A percentile compares a stretch with the other conserved stretches of the same genome.
phyloP scores from a whole-genome alignment of 30 jellyfish, hydroid and myxozoan genomes.

The Sanderia malayensis region DNA sequence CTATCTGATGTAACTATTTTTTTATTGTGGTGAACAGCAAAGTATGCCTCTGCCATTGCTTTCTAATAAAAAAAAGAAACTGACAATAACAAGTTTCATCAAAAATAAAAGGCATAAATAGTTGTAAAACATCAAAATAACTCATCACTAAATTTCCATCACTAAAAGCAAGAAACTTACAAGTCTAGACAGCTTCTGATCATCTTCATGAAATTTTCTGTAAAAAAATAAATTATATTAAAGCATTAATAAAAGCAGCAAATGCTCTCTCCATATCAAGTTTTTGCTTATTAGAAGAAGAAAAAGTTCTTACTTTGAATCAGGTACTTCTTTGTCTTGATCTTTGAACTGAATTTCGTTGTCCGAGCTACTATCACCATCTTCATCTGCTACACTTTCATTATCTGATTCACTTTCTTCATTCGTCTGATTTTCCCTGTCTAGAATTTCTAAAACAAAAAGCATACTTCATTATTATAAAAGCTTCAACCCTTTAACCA shows the following conservation, averaged over 20 bases:
- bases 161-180: too few relatives aligned
- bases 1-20: constrained; percentile 76
- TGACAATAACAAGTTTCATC: neutral
- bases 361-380: constrained; percentile 27
- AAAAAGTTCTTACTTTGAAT: neutral
- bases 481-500: too few relatives aligned
- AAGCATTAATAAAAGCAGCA: too few relatives aligned
- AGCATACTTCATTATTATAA: too few relatives aligned
- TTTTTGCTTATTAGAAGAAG: neutral
- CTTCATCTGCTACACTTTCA: constrained; percentile 30
- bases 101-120: too few relatives aligned
- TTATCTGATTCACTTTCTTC: constrained; percentile 43
- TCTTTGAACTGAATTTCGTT: constrained; percentile 11
- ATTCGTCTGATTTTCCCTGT: neutral
- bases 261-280: too few relatives aligned
- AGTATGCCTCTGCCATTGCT: constrained; percentile 82
- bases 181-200: too few relatives aligned
- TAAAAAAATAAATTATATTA: too few relatives aligned
- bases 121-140: too few relatives aligned
- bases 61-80: constrained; percentile 5
- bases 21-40: constrained; percentile 72
- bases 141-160: too few relatives aligned
- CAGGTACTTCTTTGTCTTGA: neutral
- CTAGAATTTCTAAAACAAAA: constrained; percentile 10
- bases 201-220: too few relatives aligned